Evolutionary conservation across 2,797 vertebrate species (phyloP).

Genomic region (Galaxias olidus): DNA sequence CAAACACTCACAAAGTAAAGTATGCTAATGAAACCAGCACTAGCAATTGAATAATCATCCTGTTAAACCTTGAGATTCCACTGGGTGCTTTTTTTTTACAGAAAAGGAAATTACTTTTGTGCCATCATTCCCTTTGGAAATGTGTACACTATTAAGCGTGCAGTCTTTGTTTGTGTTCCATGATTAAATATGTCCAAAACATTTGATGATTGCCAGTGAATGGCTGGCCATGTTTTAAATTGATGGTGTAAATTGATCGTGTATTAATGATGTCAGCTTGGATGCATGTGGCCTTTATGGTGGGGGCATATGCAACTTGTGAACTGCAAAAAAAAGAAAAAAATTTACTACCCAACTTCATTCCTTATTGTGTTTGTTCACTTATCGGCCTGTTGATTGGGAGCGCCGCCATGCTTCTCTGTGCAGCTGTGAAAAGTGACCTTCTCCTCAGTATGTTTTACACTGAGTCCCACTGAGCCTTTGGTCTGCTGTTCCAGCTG

Average conservation of each 20-base stretch:
- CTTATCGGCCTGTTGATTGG: too few species aligned
- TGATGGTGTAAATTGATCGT: neutral
- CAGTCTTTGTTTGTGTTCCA: slow-evolving; percentile 23
- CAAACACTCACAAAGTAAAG: slow-evolving; percentile 16
- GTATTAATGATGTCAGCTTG: neutral
- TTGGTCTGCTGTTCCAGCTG: slow-evolving; percentile 57
- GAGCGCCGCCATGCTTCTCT: slow-evolving; percentile 33
- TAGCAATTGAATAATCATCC: slow-evolving; percentile 21
- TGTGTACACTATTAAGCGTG: slow-evolving; percentile 35
- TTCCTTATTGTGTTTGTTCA: slow-evolving; percentile 25
- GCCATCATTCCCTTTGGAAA: slow-evolving; percentile 47
- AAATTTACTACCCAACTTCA: too few species aligned
- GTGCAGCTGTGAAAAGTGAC: slow-evolving; percentile 56
- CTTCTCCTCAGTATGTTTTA: slow-evolving; percentile 60
- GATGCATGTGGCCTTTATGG: slow-evolving; percentile 4
- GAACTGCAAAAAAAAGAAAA: too few species aligned
- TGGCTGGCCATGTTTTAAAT: slow-evolving; percentile 6
- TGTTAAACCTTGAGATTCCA: slow-evolving; percentile 9
- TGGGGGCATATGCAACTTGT: slow-evolving; percentile 12
- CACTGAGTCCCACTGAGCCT: slow-evolving; percentile 45
- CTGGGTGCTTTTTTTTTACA: slow-evolving; percentile 26
- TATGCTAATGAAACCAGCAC: slow-evolving; percentile 40
- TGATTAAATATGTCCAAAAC: slow-evolving; percentile 17
- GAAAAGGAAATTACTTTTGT: slow-evolving; percentile 42
- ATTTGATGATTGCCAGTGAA: slow-evolving; percentile 29